phyloP scores from a whole-genome alignment of 2,113 vertebrate genomes.

The Vimba vimba region DNA sequence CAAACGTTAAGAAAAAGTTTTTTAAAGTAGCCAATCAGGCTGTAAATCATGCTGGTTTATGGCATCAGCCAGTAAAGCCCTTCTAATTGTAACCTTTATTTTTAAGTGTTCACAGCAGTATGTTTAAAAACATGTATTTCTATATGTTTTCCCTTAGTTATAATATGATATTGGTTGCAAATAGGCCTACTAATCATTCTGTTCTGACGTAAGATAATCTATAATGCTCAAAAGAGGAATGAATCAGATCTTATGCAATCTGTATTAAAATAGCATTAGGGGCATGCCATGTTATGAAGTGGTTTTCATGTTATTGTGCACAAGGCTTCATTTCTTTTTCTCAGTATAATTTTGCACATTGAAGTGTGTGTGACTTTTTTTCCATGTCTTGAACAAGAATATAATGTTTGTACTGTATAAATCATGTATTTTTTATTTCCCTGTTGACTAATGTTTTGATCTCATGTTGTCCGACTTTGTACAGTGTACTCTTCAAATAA shows the following conservation, averaged over 20 bases:
- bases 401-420: conserved; percentile 50
- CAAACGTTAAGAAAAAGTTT: too few species aligned
- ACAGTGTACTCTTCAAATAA: conserved; percentile 53
- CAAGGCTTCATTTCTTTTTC: conserved; percentile 33
- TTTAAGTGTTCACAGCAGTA: background rate
- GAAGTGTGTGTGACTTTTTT: conserved; percentile 51
- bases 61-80: background rate
- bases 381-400: conserved; percentile 27
- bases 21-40: background rate
- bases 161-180: background rate
- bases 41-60: background rate
- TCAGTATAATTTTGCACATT: conserved; percentile 65
- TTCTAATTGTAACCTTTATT: background rate
- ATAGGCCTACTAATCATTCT: background rate
- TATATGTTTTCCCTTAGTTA: background rate
- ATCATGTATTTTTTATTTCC: conserved; percentile 57
- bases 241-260: background rate
- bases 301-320: conserved; percentile 31
- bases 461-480: conserved; percentile 37
- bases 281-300: conserved; percentile 39
- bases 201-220: background rate
- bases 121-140: background rate
- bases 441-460: conserved; percentile 30
- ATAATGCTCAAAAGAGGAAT: background rate
- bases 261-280: conserved; percentile 30